Evolutionary conservation across 2,888 invertebrate species (phyloP).

Genomic region (Monochamus alternatus): DNA sequence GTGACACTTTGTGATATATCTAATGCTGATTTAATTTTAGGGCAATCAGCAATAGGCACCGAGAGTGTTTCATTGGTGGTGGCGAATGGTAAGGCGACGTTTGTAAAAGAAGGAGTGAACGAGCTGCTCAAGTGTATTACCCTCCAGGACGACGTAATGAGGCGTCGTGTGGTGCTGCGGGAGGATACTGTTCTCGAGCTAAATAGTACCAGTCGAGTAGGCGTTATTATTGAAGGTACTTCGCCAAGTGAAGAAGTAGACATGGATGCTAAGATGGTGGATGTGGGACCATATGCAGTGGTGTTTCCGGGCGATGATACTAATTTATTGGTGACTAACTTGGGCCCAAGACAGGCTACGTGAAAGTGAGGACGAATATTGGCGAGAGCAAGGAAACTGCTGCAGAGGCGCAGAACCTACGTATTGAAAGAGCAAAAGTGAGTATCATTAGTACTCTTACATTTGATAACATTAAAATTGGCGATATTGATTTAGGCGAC

Average conservation of each 20-base stretch:
- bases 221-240: neutral
- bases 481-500: neutral
- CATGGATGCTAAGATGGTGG: neutral
- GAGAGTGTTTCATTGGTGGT: constrained; percentile 2
- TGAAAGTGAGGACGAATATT: neutral
- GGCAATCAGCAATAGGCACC: constrained; percentile 14
- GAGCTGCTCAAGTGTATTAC: neutral
- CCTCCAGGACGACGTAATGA: neutral
- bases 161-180: neutral
- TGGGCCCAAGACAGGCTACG: neutral
- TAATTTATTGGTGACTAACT: neutral
- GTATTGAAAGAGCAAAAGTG: neutral
- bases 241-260: neutral
- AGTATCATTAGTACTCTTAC: neutral
- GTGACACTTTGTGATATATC: constrained; percentile 23
- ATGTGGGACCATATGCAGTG: neutral
- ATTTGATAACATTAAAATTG: neutral
- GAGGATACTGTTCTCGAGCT: neutral
- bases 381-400: constrained; percentile 9
- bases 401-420: neutral
- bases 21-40: constrained; percentile 28
- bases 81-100: constrained; percentile 1
- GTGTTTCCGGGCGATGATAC: neutral
- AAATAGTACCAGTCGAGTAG: neutral
- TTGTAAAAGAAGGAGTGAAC: neutral